Conservation (phyloP, 2,888 invertebrate species). For the Nymphalis c-album region DNA sequence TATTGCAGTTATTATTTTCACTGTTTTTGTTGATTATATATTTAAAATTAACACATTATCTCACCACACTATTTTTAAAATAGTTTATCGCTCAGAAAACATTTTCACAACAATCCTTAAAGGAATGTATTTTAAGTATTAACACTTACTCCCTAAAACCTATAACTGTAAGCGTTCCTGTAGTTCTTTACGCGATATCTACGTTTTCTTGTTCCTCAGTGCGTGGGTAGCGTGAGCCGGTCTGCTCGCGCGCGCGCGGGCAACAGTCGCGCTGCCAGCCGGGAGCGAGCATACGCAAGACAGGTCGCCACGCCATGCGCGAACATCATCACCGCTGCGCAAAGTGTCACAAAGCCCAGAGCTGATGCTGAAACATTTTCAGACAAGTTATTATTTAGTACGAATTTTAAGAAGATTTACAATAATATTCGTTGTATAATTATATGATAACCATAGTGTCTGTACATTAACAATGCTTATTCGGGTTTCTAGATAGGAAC, state of each 20-base stretch:
- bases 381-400: not conserved
- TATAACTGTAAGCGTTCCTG: constrained; percentile 1
- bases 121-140: constrained; percentile 1
- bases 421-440: no score
- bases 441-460: no score
- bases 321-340: constrained; percentile 67
- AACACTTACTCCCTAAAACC: not conserved
- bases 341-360: constrained; percentile 70
- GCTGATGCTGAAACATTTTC: constrained; percentile 57
- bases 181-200: constrained; percentile 19
- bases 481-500: no score
- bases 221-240: constrained; percentile 61
- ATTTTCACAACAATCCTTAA: constrained; percentile 3
- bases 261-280: constrained; percentile 51
- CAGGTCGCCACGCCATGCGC: constrained; percentile 66
- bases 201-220: constrained; percentile 52
- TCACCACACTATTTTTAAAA: not conserved
- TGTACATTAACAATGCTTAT: no score
- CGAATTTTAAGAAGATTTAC: no score
- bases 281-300: constrained; percentile 51
- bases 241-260: constrained; percentile 49
- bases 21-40: no score
- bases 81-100: not conserved
- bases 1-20: no score
- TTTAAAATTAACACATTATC: not conserved